Evolutionary conservation across 2,113 vertebrate species (phyloP), one percentile per base, ranked within the genome.

Genomic region (Forbesichthys agassizii): DNA sequence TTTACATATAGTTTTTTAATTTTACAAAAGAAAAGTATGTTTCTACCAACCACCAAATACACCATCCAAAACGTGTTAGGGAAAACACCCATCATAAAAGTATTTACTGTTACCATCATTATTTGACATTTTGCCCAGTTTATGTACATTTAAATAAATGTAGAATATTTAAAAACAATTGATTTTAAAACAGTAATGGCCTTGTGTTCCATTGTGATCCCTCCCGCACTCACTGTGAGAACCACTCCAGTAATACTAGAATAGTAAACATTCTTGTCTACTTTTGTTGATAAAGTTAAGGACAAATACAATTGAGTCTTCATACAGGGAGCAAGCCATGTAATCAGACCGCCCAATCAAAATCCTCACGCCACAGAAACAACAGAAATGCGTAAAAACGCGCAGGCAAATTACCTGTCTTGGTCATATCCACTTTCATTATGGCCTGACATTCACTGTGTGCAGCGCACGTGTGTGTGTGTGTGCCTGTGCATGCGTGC

Each of bases 351-450:
- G 68, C 67, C 73, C 77, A 71, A 84, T 75, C 68, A 69, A 13
- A 36, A 6, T 18, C 51, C 33, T 14, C 33, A 27, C 36, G 36
- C 7, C 36, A 5, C 36, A 42, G 36, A 42, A 53, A 60, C 7
- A 5, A 8, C 36, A 42, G 36, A 42, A 53, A 60, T 47, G 57
- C 12, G 16, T 47, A 16, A 58, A 47, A 56, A 69, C 68, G 73
- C 64, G 71, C 9, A 64, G 14, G 69, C 66, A 79, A 83, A 84
- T 89, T 75, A 84, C 78, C 84, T 74, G 74, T 72, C 83, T 74
- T 53, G 69, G 79, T 82, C 82, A 67, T 63, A 86, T 88, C 88
- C 77, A 70, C 90, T 89, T 92, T 92, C 90, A 92, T 91, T 91
- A 91, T 60, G 63, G 67, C 73, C 77, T 91, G 88, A 90, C 92